Evolutionary conservation across 2,113 vertebrate species (phyloP), one percentile per base, ranked within the genome.

Genomic region (Typhlomys cinereus): DNA sequence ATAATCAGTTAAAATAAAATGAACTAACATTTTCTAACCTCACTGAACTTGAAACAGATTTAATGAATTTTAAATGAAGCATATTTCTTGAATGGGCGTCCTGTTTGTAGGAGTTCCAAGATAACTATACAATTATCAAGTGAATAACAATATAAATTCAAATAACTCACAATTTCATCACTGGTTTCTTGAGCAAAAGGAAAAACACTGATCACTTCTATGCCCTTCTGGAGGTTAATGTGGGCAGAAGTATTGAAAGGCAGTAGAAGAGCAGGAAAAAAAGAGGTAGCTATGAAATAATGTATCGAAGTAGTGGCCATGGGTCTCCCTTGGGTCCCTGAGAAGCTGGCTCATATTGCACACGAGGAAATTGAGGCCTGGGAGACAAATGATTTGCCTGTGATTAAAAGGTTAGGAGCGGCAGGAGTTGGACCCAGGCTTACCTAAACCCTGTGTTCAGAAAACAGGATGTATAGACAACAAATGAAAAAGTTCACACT

Each of bases 21-120:
- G n/a, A 86, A n/a, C 76, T 48, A 73, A 93, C 67, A 89, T 36
- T 91, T 87, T 46, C 73, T 50, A 73, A 89, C 34, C 76, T 87
- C 62, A 91, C 93, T 66, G 2, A 79, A 84, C 87, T 39, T 80
- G 18, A 59, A 95, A 61, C 59, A 34, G 31, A 82, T 73, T 91
- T 48, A 70, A 21, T 57, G 36, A 91, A n/a, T 0, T 11, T 34
- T 21, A 34, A 29, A 71, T n/a, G 29, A 75, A 34, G 29, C 0
- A 78, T 64, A 81, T 80, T 75, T 92, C 64, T 67, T 34, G 50
- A 70, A 41, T 2, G 5, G 5, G 1, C n/a, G 3, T 34, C 69
- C 73, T 41, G n/a, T 54, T 79, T 86, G 23, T 76, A 89, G 79
- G 15, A n/a, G 41, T 44, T 52, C 79, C 39, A n/a, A n/a, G n/a